Percentiles rank a stretch among this genome's conserved stretches.
phyloP scores from a whole-genome alignment of 2,888 invertebrate genomes.

The Metalampra italica region DNA sequence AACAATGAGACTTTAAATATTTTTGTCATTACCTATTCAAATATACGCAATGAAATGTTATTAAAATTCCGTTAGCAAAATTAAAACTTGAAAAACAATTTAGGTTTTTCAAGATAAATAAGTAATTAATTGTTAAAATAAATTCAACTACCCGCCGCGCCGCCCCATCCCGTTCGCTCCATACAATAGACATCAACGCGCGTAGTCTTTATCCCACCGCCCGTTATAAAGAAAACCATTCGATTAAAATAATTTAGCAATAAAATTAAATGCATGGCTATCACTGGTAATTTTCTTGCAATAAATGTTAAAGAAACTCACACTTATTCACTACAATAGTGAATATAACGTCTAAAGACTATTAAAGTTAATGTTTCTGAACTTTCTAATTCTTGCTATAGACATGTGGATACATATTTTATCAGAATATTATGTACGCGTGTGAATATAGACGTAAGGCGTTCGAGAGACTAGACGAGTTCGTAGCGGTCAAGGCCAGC shows the following conservation, averaged over 20 bases:
- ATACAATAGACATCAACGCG: constrained; percentile 67
- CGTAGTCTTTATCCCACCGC: constrained; percentile 10
- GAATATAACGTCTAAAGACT: no score
- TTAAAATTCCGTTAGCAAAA: no score
- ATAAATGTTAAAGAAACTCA: no score
- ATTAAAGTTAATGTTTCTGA: no score
- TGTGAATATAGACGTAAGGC: background rate
- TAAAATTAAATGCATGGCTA: no score
- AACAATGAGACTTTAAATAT: no score
- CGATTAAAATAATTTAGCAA: background rate
- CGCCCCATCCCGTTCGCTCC: constrained; percentile 3
- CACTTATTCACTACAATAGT: no score
- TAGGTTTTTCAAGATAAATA: background rate
- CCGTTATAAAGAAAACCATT: background rate
- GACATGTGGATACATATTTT: background rate
- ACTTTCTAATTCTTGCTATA: background rate
- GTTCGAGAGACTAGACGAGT: constrained; percentile 30
- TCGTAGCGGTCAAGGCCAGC: constrained; percentile 70
- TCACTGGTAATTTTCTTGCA: no score
- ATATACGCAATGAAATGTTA: no score
- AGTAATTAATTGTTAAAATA: no score
- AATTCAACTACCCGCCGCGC: no score
- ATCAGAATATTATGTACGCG: background rate
- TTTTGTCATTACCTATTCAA: no score
- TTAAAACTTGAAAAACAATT: background rate